phyloP scores from a whole-genome alignment of 2,113 vertebrate species.

The Hassar affinis region DNA sequence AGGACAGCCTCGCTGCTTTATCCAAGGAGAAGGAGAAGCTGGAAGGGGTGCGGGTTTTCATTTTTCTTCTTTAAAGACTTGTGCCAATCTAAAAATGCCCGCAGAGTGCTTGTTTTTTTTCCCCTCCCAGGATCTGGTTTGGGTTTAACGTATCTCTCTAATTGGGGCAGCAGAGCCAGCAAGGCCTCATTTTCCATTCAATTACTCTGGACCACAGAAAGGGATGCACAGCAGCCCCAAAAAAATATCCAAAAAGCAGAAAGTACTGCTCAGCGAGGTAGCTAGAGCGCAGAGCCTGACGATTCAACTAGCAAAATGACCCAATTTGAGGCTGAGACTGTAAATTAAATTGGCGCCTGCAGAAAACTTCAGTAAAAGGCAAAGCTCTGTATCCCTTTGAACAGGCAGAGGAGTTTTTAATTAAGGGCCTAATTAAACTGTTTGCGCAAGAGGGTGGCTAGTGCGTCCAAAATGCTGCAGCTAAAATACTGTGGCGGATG shows the following conservation, averaged over 20 bases:
- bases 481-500: constrained; percentile 44
- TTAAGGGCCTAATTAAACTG: constrained; percentile 69
- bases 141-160: constrained; percentile 70
- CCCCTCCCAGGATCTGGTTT: constrained; percentile 51
- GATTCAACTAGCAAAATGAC: constrained; percentile 64
- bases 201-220: constrained; percentile 71
- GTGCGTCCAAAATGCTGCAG: constrained; percentile 41
- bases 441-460: constrained; percentile 49
- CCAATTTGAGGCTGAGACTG: constrained; percentile 75
- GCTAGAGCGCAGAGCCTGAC: constrained; percentile 35
- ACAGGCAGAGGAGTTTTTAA: constrained; percentile 67
- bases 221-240: constrained; percentile 58
- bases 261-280: constrained; percentile 49
- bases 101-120: constrained; percentile 16
- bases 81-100: constrained; percentile 60
- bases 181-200: constrained; percentile 75
- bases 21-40: constrained; percentile 82
- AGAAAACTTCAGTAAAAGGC: constrained; percentile 69
- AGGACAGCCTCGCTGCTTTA: constrained; percentile 76
- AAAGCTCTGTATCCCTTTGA: constrained; percentile 62
- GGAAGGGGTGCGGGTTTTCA: constrained; percentile 71
- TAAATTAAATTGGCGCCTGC: constrained; percentile 77
- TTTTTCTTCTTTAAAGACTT: constrained; percentile 63
- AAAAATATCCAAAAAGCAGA: constrained; percentile 59
- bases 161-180: constrained; percentile 72